phyloP scores from a whole-genome alignment of 2,113 vertebrate genomes.

The Cyphomyrus discorhynchus region DNA sequence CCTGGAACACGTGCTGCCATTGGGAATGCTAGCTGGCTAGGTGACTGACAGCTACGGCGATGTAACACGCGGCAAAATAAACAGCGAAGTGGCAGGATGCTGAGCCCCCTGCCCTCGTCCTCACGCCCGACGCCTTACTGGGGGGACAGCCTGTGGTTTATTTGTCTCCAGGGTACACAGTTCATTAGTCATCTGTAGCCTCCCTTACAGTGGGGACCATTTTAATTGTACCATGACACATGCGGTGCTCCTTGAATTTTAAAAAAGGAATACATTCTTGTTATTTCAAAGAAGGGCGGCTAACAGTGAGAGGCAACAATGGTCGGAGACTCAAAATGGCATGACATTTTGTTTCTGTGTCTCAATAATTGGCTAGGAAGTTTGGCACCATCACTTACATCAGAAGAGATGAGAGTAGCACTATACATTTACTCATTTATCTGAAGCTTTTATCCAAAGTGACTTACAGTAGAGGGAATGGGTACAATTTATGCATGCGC shows the following conservation, averaged over 20 bases:
- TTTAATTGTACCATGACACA: neutral
- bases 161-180: neutral
- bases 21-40: neutral
- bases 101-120: neutral
- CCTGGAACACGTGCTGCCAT: neutral
- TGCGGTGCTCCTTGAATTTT: neutral
- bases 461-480: neutral
- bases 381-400: neutral
- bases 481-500: neutral
- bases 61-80: constrained; percentile 1
- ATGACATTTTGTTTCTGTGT: neutral
- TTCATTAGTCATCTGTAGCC: constrained; percentile 7
- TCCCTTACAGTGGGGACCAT: neutral
- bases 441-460: neutral
- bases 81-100: neutral
- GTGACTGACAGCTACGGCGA: neutral
- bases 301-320: neutral
- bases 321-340: neutral
- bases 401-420: neutral
- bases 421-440: neutral
- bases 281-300: neutral
- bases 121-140: neutral
- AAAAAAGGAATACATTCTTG: neutral
- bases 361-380: neutral
- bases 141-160: neutral